Evolutionary conservation across 2,888 invertebrate species (phyloP).

Genomic region (Biston betularia): DNA sequence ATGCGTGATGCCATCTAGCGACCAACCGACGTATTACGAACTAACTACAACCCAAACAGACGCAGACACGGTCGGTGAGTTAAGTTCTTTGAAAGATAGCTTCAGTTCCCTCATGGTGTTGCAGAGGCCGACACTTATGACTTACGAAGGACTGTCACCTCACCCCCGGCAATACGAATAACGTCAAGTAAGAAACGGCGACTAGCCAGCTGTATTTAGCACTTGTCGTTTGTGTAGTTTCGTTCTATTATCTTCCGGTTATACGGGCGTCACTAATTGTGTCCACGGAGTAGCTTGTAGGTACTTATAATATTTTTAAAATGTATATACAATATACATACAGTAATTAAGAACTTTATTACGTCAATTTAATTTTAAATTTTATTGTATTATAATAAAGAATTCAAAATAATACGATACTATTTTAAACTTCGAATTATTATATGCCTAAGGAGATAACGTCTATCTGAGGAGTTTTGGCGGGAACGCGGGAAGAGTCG

Average conservation of each 20-base stretch:
- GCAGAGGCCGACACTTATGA: constrained; percentile 67
- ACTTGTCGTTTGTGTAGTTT: constrained; percentile 26
- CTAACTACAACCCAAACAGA: not conserved
- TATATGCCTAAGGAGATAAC: no score
- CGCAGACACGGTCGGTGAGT: not conserved
- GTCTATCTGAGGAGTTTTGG: no score
- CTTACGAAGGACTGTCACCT: constrained; percentile 59
- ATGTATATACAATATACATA: not conserved
- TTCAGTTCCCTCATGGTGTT: constrained; percentile 51
- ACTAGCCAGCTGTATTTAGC: constrained; percentile 36
- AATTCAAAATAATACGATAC: no score
- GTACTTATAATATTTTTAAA: not conserved
- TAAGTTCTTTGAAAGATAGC: not conserved
- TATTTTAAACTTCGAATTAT: no score
- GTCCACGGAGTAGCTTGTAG: constrained; percentile 5
- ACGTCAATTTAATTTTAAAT: no score
- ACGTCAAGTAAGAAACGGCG: constrained; percentile 66
- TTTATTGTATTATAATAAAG: no score
- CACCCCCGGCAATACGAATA: constrained; percentile 63
- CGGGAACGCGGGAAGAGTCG: no score
- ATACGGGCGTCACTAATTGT: constrained; percentile 1
- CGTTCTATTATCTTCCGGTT: not conserved
- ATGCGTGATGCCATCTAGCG: constrained; percentile 33
- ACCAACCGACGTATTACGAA: constrained; percentile 18
- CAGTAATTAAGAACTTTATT: not conserved